These are phyloP conservation scores for Aromia moschata DNA, from an alignment of 2,888 invertebrate genomes.

Conservation along the genomic window DNA sequence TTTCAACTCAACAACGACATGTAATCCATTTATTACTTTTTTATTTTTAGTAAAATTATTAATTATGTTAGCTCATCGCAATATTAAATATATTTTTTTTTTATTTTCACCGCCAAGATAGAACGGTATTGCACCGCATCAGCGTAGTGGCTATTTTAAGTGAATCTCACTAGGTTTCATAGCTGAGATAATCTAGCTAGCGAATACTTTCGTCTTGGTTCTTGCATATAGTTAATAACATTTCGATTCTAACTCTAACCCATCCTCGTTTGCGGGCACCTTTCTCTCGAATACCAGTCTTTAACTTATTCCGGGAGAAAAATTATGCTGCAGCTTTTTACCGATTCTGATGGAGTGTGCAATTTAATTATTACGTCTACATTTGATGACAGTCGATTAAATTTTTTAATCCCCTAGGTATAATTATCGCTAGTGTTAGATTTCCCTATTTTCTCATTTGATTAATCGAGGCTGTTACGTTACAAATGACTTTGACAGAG, in stretches of 20 bases:
- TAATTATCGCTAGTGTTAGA: background rate
- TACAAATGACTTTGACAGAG: background rate
- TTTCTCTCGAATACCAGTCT: slow-evolving; percentile 43
- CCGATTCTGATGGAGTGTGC: background rate
- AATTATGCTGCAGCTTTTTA: slow-evolving; percentile 18
- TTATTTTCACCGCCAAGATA: background rate
- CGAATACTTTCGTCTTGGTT: slow-evolving; percentile 34
- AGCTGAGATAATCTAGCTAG: slow-evolving; percentile 30
- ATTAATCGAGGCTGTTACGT: background rate
- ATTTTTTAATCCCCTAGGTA: background rate
- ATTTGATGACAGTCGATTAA: background rate
- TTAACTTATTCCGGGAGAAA: slow-evolving; percentile 21
- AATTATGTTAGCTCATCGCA: background rate
- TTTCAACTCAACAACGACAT: too few relatives aligned
- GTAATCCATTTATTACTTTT: too few relatives aligned
- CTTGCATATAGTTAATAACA: slow-evolving; percentile 42
- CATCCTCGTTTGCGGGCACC: slow-evolving; percentile 42
- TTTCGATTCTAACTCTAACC: slow-evolving; percentile 37
- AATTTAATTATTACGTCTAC: background rate
- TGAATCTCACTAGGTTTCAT: slow-evolving; percentile 6
- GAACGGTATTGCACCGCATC: slow-evolving; percentile 12
- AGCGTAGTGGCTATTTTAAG: slow-evolving; percentile 5
- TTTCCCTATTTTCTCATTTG: background rate
- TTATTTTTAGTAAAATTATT: slow-evolving; percentile 9
- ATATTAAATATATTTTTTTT: background rate